Percentiles rank a stretch among this genome's conserved stretches.
phyloP scores from a whole-genome alignment of 53 echinoderm and acorn worm species.

The Stichopus horrens region DNA sequence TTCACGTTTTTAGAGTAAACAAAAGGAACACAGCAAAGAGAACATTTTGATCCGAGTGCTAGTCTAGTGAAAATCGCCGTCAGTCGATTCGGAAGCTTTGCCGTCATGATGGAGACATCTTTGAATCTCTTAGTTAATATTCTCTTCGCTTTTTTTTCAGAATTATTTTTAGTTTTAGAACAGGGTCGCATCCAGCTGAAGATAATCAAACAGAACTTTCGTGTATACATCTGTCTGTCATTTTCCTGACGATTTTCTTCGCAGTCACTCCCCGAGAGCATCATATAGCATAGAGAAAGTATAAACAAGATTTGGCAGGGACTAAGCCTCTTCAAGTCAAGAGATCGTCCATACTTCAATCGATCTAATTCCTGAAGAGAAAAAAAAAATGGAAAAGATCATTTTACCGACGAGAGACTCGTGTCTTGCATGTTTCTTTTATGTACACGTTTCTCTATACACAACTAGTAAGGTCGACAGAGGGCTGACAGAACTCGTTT shows the following conservation, averaged over 20 bases:
- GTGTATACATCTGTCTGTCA: conserved; percentile 38
- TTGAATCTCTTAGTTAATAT: background rate
- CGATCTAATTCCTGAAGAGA: conserved; percentile 27
- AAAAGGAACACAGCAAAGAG: background rate
- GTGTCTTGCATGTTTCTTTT: background rate
- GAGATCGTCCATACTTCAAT: conserved; percentile 40
- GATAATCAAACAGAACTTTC: conserved; percentile 17
- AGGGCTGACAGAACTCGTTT: conserved; percentile 36
- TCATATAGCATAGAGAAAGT: conserved; percentile 19
- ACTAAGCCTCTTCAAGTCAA: conserved; percentile 41
- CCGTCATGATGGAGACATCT: background rate
- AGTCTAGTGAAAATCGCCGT: background rate
- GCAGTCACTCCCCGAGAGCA: background rate
- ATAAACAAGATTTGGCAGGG: conserved; percentile 39
- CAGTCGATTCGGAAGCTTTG: conserved; percentile 3
- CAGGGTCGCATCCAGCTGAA: background rate
- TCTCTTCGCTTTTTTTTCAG: background rate
- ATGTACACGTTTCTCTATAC: background rate
- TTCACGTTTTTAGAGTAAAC: no score
- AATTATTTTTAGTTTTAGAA: background rate
- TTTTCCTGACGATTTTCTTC: background rate
- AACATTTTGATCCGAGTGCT: background rate
- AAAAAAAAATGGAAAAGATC: background rate
- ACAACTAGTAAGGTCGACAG: conserved; percentile 11
- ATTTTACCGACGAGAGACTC: conserved; percentile 32